Evolutionary conservation across 2,888 invertebrate species (phyloP), one percentile per base, ranked within the genome.

Genomic region (Orchesella flavescens): DNA sequence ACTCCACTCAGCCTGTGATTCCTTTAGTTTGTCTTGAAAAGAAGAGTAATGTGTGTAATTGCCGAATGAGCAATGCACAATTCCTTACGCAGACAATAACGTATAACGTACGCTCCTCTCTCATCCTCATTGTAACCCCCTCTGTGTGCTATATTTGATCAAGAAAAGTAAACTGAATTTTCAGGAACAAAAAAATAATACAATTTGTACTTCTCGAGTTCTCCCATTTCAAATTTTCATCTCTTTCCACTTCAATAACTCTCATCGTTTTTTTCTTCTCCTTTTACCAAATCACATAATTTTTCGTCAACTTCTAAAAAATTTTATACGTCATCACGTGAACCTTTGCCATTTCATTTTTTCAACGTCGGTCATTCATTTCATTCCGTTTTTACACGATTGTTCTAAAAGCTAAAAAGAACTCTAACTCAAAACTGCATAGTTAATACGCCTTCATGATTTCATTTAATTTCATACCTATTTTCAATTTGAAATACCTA

Each of bases 121-220:
- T n/a, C n/a, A n/a, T n/a, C n/a, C n/a, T n/a, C n/a, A n/a, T n/a
- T n/a, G 44, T 76, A 57, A 57, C 66, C 76, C 76, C 73, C 57
- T 73, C 66, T 74, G 66, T 74, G 81, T 81, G 74, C 81, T 74
- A 74, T 81, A 81, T 81, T 81, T 81, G 81, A 81, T 81, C 81
- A 66, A 53, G 53, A 53, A 59, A 72, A 72, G 65, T 73, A 65
- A 63, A 76, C 53, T 23, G 55, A 65, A 46, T 65, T 65, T 65
- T 15, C 65, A 44, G 23, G 61, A 61, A 68, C 12, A 46, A 44
- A 68, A 68, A 34, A 63, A 63, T 19, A 19, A n/a, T 21, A 23
- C 21, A 34, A 63, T 63, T 63, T 34, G 34, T 24, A 21, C 53
- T n/a, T 34, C 17, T 53, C 53, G 1, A 21, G 4, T n/a, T 34